Evolutionary conservation across 35 echinoderm and acorn worm genomes (phyloP).

Genomic region (Patiria miniata): DNA sequence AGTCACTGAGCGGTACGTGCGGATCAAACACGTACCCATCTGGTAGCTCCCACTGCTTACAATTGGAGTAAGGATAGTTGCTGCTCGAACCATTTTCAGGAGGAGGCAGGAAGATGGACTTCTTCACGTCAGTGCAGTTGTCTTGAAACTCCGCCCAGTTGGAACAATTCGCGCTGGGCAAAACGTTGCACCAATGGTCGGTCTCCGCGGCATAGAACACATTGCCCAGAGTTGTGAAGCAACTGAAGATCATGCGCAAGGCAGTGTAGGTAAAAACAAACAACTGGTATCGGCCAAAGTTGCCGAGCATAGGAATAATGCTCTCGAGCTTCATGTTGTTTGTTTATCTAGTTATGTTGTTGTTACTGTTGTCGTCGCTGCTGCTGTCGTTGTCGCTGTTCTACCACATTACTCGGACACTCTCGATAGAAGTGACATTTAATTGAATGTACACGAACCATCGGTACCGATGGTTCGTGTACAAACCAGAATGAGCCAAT

Average conservation of each 20-base stretch:
- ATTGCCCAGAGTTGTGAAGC: background rate
- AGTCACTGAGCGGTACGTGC: background rate
- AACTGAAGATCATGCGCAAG: background rate
- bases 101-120: constrained; percentile 16
- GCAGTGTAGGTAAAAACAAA: background rate
- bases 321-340: constrained; percentile 16
- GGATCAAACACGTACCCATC: constrained; percentile 6
- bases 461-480: too few species aligned
- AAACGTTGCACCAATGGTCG: constrained; percentile 33
- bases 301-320: background rate
- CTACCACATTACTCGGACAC: too few species aligned
- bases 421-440: too few species aligned
- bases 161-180: constrained; percentile 1
- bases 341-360: too few species aligned
- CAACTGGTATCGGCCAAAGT: constrained; percentile 34
- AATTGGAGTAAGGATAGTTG: background rate
- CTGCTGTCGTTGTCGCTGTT: too few species aligned
- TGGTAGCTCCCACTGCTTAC: constrained; percentile 7
- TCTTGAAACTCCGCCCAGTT: background rate
- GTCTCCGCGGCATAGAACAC: constrained; percentile 17
- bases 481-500: too few species aligned
- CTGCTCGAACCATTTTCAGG: background rate
- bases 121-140: constrained; percentile 38
- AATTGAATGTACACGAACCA: too few species aligned
- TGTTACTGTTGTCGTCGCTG: too few species aligned